Base-by-base conservation (phyloP, 2,113 vertebrate species). In the Nanorana parkeri region DNA sequence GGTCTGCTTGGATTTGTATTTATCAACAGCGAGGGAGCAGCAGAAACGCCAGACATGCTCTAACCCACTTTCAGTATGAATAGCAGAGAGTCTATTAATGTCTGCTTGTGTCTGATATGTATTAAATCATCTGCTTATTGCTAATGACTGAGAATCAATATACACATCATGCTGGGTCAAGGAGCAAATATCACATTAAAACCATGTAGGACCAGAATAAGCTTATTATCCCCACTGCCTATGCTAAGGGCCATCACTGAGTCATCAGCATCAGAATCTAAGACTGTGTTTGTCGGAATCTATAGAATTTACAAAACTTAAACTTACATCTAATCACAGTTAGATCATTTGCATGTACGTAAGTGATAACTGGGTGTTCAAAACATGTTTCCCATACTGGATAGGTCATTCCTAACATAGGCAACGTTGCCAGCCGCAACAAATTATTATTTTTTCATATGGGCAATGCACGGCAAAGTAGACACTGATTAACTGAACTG, bases 51-150 rank as follows among this genome's bases (percentile, higher is more conserved):
- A 47, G 41, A 47, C 13, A 47, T 8, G 41, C 10, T 47, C 41
- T 47, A 47, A 10, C 41, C 41, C 3, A 11, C 11, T 10, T 47
- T 47, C 54, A 58, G 54, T 21, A 28, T 16, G 20, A 74, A 55
- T 60, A 60, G 32, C 36, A 74, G 28, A 28, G 71, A 58, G 71
- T 60, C 54, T 74, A 74, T 74, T 32, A 60, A 26, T 29, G 69
- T 56, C 54, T 58, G 20, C 32, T 20, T 17, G 3, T 29, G 52
- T 26, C 17, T 26, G 11, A 58, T 74, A 55, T 36, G 60, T 74
- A 74, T 74, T 74, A 74, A 55, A 60, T 74, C 71, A 74, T 74
- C 54, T 60, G 71, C 71, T 36, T 60, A 74, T 74, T 24, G 32
- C 71, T 36, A 74, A 74, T 74, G 71, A 74, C 71, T 58, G 21